phyloP scores from a whole-genome alignment of 2,888 invertebrate species.

The Romanomermis culicivorax region DNA sequence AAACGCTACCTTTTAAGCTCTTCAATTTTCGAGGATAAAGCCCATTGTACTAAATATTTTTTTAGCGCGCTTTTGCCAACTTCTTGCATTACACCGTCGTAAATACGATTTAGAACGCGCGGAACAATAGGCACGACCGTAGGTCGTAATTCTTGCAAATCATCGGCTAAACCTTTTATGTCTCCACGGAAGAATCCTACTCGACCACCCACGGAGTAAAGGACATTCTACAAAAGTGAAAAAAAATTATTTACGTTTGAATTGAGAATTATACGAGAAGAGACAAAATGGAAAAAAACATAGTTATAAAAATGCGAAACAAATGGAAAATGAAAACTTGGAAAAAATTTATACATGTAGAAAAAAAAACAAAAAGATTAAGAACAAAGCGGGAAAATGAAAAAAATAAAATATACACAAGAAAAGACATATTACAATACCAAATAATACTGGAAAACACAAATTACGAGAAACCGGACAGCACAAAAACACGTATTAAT shows the following conservation, averaged over 20 bases:
- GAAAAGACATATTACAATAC: no score
- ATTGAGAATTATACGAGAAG: no score
- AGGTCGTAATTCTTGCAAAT: conserved; percentile 68
- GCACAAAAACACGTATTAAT: no score
- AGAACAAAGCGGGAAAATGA: no score
- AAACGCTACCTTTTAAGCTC: conserved; percentile 20
- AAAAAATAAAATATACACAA: no score
- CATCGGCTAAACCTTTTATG: conserved; percentile 51
- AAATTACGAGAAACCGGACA: no score
- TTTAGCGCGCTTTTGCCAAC: conserved; percentile 24
- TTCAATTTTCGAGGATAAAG: conserved; percentile 20
- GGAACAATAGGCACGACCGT: conserved; percentile 90
- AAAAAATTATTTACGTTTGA: background rate
- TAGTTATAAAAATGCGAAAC: background rate
- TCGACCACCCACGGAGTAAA: conserved; percentile 48
- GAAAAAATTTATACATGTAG: no score
- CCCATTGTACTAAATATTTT: conserved; percentile 20
- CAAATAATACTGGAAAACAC: no score
- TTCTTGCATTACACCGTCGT: conserved; percentile 45
- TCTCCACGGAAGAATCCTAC: conserved; percentile 63
- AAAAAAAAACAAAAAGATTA: no score
- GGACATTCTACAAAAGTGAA: conserved; percentile 44
- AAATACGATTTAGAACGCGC: conserved; percentile 71
- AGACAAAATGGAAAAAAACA: no score
- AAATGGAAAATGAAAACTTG: background rate